Evolutionary conservation across 2,797 vertebrate genomes (phyloP).

Genomic region (Gobio occitaniae): DNA sequence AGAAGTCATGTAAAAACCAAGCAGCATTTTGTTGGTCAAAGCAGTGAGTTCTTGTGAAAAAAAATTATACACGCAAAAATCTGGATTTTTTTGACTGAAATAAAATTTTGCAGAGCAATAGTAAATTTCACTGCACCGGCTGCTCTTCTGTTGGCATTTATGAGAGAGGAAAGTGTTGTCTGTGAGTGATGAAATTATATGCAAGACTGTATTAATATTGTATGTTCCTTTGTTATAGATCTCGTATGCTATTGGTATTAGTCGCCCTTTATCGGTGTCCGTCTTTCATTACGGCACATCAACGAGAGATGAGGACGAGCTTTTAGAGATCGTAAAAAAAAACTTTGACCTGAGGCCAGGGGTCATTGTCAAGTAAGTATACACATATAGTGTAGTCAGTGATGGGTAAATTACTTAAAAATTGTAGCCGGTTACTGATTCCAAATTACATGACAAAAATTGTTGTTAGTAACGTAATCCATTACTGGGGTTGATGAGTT

Average conservation of each 20-base stretch:
- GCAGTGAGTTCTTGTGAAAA: too few species aligned
- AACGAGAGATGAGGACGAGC: slow-evolving; percentile 74
- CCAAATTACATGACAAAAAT: too few species aligned
- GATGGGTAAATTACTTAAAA: too few species aligned
- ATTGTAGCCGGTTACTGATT: neutral
- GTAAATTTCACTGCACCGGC: too few species aligned
- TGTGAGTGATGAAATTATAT: neutral
- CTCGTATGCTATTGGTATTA: slow-evolving; percentile 78
- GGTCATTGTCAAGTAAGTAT: slow-evolving; percentile 74
- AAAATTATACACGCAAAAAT: too few species aligned
- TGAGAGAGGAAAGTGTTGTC: neutral
- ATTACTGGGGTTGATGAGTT: too few species aligned
- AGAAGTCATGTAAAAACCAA: too few species aligned
- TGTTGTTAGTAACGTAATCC: too few species aligned
- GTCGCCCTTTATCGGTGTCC: slow-evolving; percentile 77
- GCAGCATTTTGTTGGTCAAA: too few species aligned
- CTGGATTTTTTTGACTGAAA: too few species aligned
- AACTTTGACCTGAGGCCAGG: slow-evolving; percentile 83
- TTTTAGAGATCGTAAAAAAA: slow-evolving; percentile 77
- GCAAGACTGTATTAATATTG: neutral
- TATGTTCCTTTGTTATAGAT: slow-evolving; percentile 59
- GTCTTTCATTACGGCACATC: slow-evolving; percentile 81
- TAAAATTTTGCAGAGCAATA: too few species aligned
- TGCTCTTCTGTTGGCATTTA: too few species aligned
- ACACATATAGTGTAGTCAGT: neutral